These are phyloP conservation scores for Galbula dea DNA, from an alignment of 2,113 vertebrate genomes.

Conservation along the genomic window DNA sequence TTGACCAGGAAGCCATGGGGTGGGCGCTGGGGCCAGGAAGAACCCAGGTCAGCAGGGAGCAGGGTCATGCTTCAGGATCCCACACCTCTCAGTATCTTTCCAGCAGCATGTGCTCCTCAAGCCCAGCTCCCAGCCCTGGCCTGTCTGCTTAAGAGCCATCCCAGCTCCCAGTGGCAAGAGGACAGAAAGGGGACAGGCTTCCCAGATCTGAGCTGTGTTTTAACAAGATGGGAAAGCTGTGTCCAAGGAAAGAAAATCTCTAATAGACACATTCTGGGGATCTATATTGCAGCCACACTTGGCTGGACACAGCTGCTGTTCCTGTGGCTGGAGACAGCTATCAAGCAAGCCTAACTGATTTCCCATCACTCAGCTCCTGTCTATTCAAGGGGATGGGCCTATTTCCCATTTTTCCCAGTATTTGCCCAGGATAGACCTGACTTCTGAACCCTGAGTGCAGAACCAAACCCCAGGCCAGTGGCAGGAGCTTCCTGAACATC, in stretches of 20 bases:
- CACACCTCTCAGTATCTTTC: rapidly evolving
- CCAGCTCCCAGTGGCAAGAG: not conserved
- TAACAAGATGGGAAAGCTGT: not conserved
- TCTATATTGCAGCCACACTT: not conserved
- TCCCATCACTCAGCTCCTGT: not conserved
- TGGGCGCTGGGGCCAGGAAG: constrained; percentile 74
- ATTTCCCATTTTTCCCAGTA: not conserved
- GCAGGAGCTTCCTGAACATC: not conserved
- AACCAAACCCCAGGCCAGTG: not conserved
- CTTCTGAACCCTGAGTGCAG: not conserved
- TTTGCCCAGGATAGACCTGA: not conserved
- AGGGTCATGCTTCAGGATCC: not conserved
- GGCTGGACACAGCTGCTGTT: not conserved
- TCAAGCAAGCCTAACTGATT: not conserved
- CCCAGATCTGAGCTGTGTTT: not conserved
- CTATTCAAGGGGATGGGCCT: not conserved
- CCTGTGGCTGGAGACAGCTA: not conserved
- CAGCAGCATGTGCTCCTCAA: not conserved
- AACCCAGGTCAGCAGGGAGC: not conserved
- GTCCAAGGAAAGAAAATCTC: not conserved
- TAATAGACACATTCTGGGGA: not conserved
- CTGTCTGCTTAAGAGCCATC: not conserved
- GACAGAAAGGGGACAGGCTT: not conserved
- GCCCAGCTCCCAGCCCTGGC: not conserved
- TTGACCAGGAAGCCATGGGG: constrained; percentile 89